Base-by-base conservation (phyloP, 2,888 invertebrate species). In the Drosophila affinis region DNA sequence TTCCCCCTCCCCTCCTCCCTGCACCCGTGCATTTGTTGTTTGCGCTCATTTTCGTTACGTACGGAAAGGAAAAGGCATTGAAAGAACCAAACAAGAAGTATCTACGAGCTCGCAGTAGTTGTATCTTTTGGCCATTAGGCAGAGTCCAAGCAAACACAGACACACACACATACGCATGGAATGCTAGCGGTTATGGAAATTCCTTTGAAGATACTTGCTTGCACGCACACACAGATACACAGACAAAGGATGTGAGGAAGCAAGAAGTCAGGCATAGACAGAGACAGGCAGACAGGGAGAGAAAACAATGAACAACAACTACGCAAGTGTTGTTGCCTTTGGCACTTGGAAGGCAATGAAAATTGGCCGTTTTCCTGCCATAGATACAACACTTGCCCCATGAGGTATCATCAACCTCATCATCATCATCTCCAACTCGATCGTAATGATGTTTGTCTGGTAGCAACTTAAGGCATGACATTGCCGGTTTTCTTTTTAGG, bases 161-260 rank as follows among this genome's bases (percentile, higher is more conserved):
- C 67, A 64, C 47, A 55, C 61, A 47, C 47, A 63, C 56, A 59
- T 39, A 62, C 70, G 64, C 62, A 68, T 69, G 84, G 75, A 87
- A 86, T 86, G 87, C 83, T 86, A 86, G 85, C 85, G 85, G 85
- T 86, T 87, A 85, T 85, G 83, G 85, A 86, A 85, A 86, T 86
- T 87, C 85, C 87, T 84, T 77, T 80, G 80, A 81, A 77, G 73
- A 39, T 14, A 39, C 39, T 39, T 39, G 39, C 39, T 39, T 39
- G n/a, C 54, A 71, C 58, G 51, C 51, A 70, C 68, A 72, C 58
- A 68, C 45, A 27, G 53, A 47, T 63, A 58, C 71, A 69, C 76
- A 75, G 81, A 84, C 72, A 56, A 73, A 62, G 62, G 75, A 70
- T 68, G 64, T 39, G 29, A 62, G 56, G 67, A 72, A 54, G 69